Conservation (phyloP, 2,113 vertebrate species). For the Melanerpes aurifrons region DNA sequence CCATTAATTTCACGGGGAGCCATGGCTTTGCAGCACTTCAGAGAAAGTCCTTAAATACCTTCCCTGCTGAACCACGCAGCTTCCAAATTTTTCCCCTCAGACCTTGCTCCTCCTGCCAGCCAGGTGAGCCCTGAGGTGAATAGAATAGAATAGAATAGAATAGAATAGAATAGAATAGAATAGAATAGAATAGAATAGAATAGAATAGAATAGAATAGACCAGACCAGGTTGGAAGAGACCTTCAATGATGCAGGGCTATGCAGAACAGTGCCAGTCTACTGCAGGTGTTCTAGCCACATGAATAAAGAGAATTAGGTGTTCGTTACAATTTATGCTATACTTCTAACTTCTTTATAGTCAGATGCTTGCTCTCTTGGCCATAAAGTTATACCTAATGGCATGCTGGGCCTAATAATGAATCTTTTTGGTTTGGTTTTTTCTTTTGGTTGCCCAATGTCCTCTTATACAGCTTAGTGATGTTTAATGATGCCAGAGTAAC, state of each 20-base stretch:
- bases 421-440: not conserved
- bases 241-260: not conserved
- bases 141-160: too few relatives aligned
- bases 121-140: not conserved
- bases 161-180: too few relatives aligned
- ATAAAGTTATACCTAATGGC: not conserved
- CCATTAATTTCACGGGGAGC: not conserved
- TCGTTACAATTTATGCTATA: not conserved
- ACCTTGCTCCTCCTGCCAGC: not conserved
- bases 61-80: not conserved
- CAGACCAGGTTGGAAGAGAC: too few relatives aligned
- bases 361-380: not conserved
- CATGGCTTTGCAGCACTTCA: not conserved
- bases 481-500: not conserved
- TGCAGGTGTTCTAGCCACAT: not conserved
- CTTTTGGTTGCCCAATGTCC: not conserved
- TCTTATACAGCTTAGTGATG: not conserved
- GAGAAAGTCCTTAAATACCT: not conserved
- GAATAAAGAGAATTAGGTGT: not conserved
- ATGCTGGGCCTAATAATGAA: not conserved
- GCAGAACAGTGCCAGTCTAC: not conserved
- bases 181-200: too few relatives aligned
- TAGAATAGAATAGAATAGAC: too few relatives aligned
- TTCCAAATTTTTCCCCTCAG: not conserved
- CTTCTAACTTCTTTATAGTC: not conserved